phyloP scores from a whole-genome alignment of 2,888 invertebrate species.

The Chaetogeoica ovagalla region DNA sequence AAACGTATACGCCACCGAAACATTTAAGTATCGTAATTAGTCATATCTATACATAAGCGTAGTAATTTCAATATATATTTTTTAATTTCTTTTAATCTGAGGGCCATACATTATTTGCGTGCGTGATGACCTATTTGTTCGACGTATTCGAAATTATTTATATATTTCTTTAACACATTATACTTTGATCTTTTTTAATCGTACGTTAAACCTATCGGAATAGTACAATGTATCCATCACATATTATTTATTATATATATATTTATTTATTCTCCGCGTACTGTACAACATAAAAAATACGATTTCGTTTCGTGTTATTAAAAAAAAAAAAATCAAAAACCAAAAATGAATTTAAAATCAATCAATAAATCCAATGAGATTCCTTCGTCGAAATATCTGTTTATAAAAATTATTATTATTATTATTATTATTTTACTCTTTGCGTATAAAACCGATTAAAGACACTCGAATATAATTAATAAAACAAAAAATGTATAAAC shows the following conservation, averaged over 20 bases:
- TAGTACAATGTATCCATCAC: not conserved
- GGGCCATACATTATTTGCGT: constrained; percentile 19
- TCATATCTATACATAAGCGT: not conserved
- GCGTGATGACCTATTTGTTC: not conserved
- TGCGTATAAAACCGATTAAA: too few relatives aligned
- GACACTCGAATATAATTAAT: too few relatives aligned
- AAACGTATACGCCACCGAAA: too few relatives aligned
- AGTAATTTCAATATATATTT: not conserved
- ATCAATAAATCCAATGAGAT: not conserved
- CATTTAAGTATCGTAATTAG: not conserved
- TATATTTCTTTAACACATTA: constrained; percentile 22
- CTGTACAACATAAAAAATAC: not conserved
- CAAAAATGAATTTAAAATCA: not conserved
- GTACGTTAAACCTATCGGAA: not conserved
- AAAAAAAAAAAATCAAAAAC: constrained; percentile 4
- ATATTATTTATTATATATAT: too few relatives aligned
- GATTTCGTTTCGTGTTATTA: not conserved
- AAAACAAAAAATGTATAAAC: too few relatives aligned
- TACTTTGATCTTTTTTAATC: constrained; percentile 39
- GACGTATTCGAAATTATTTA: not conserved
- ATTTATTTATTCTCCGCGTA: too few relatives aligned
- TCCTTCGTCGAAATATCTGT: not conserved
- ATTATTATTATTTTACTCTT: too few relatives aligned
- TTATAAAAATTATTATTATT: too few relatives aligned
- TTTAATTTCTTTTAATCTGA: constrained; percentile 1